Conservation (phyloP, 2,113 vertebrate species). For the Lipophrys pholis region DNA sequence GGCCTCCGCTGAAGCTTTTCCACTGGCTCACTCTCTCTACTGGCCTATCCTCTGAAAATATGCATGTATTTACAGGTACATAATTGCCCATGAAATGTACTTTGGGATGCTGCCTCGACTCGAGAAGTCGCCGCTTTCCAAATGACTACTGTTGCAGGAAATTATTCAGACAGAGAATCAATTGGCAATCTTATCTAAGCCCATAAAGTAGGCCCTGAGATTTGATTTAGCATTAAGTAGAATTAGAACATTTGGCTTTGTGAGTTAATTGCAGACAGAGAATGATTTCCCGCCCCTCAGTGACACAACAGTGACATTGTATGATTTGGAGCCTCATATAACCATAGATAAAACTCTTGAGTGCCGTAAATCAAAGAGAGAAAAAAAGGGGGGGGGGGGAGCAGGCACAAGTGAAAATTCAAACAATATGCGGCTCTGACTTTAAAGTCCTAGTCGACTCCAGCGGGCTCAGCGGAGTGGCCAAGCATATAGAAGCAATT, state of each 20-base stretch:
- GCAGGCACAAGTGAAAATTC: slow-evolving; percentile 57
- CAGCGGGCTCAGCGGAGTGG: slow-evolving; percentile 8
- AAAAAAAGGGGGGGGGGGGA: too few relatives aligned
- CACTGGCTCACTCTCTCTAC: slow-evolving; percentile 47
- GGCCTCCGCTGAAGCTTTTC: slow-evolving; percentile 49
- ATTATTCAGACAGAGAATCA: slow-evolving; percentile 68
- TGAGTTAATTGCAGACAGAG: slow-evolving; percentile 49
- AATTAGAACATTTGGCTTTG: slow-evolving; percentile 62
- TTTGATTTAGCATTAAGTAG: slow-evolving; percentile 70
- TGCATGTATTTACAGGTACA: slow-evolving; percentile 67
- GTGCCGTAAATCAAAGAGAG: slow-evolving; percentile 33
- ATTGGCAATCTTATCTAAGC: slow-evolving; percentile 71
- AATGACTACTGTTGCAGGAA: slow-evolving; percentile 62
- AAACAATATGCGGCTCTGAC: slow-evolving; percentile 60
- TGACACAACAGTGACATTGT: slow-evolving; percentile 49
- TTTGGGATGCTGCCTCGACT: slow-evolving; percentile 62
- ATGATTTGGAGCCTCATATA: slow-evolving; percentile 53
- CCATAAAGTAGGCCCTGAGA: slow-evolving; percentile 61
- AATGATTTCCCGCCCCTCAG: slow-evolving; percentile 39
- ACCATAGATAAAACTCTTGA: slow-evolving; percentile 14
- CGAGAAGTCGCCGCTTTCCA: slow-evolving; percentile 49
- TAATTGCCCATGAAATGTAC: slow-evolving; percentile 72
- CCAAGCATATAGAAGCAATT: slow-evolving; percentile 35
- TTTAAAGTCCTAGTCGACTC: slow-evolving; percentile 34
- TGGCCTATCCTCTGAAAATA: slow-evolving; percentile 67